A percentile compares a stretch with the other conserved stretches of the same genome.
These are phyloP conservation scores for Distichodus sexfasciatus DNA, from an alignment of 2,797 vertebrate species.

Conservation along the genomic window DNA sequence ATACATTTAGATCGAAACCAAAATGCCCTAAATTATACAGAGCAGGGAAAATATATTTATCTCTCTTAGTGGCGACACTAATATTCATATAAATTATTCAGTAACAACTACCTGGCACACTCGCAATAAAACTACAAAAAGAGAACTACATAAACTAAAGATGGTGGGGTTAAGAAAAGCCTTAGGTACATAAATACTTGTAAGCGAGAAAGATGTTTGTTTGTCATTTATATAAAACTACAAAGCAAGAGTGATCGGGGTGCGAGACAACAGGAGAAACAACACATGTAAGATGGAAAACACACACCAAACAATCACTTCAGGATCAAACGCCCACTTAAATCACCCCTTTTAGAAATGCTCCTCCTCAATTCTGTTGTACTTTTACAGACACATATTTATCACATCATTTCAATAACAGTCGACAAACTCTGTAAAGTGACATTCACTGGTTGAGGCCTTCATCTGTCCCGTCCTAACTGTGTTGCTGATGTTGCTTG, in stretches of 20 bases:
- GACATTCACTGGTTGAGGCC: too few species aligned
- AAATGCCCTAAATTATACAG: constrained; percentile 72
- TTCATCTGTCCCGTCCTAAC: not conserved
- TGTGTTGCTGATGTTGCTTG: not conserved
- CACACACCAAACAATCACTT: not conserved
- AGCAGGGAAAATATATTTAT: constrained; percentile 67
- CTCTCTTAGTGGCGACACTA: constrained; percentile 45
- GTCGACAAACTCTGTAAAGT: too few species aligned
- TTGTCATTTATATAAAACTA: not conserved
- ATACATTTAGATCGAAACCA: constrained; percentile 80
- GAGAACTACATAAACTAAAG: too few species aligned
- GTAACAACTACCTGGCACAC: constrained; percentile 31
- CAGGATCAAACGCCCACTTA: not conserved
- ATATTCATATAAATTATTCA: constrained; percentile 50
- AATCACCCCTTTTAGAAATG: too few species aligned
- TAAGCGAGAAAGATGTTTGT: not conserved
- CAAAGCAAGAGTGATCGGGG: not conserved
- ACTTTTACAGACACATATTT: too few species aligned
- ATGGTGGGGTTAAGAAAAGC: too few species aligned
- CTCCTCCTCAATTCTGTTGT: too few species aligned
- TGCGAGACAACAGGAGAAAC: not conserved
- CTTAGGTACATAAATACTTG: not conserved
- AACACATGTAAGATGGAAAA: not conserved
- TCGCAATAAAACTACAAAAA: not conserved
- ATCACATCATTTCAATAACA: not conserved